Evolutionary conservation across 2,888 invertebrate genomes (phyloP), one percentile per base, ranked within the genome.

Genomic region (Melanostoma mellinum): DNA sequence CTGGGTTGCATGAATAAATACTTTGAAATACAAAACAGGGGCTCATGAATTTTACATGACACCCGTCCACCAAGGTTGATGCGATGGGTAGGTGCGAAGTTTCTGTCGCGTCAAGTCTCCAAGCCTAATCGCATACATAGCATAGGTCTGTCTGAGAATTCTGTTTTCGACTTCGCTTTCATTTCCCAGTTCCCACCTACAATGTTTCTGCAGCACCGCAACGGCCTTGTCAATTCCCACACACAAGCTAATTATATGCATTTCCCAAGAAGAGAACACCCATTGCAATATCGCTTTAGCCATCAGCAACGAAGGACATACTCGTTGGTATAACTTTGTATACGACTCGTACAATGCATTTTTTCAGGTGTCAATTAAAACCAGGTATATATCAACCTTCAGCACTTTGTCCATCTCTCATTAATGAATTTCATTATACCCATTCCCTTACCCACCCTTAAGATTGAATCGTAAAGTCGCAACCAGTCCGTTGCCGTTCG

Each of bases 191-290:
- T 48, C 48, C 46, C 42, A 53, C 8, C 35, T 35, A 56, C 50
- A 58, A 35, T 50, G 38, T 53, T 6, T 38, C 6, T 3, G 5
- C 2, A 32, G 5, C 50, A 40, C 40, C 9, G 55, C 20, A 32
- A 63, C 73, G 82, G 82, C 82, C 82, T 82, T 77, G 82, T 69
- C 6, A 52, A 82, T 82, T 63, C 77, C 77, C 35, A 36, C 73
- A 82, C 82, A 73, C 20, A 35, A 2, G 50, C n/a, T 60, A 42
- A 55, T 73, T 56, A 50, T 63, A 63, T 38, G 50, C 36, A 38
- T 42, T 60, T 63, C 52, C 10, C 35, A 33, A 48, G 48, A 58
- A 65, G 58, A 75, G 77, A 82, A 77, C 77, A 73, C 76, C 77
- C 77, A 79, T 56, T 79, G 68, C 32, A 65, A 35, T 38, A n/a